Percentiles rank a stretch among this genome's conserved stretches.
phyloP scores from a whole-genome alignment of 2,888 invertebrate species.

The Lottia gigantea region DNA sequence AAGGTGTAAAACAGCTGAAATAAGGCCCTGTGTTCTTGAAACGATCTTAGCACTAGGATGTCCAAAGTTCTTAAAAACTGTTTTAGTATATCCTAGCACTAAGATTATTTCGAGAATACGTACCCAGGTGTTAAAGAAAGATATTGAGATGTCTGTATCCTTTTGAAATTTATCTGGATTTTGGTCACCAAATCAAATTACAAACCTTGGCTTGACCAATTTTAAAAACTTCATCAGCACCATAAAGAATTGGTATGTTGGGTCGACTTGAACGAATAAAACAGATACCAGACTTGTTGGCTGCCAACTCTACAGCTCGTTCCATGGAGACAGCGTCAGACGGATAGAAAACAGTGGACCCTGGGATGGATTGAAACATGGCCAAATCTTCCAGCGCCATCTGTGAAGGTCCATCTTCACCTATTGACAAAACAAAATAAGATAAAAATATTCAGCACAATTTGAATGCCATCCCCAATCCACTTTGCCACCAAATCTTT shows the following conservation, averaged over 20 bases:
- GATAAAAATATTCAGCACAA: neutral
- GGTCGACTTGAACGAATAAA: conserved; percentile 97
- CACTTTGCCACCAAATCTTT: too few species aligned
- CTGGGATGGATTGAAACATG: conserved; percentile 90
- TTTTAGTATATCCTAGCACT: too few species aligned
- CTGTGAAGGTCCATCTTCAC: conserved; percentile 97
- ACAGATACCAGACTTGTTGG: conserved; percentile 93
- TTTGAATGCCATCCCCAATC: too few species aligned
- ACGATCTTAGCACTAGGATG: too few species aligned
- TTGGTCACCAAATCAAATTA: too few species aligned
- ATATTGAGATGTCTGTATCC: too few species aligned
- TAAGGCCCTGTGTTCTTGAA: too few species aligned
- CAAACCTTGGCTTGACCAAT: conserved; percentile 74
- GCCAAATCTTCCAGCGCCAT: conserved; percentile 99
- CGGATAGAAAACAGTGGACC: conserved; percentile 77
- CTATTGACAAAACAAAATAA: conserved; percentile 40
- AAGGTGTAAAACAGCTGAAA: too few species aligned
- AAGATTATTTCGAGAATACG: too few species aligned
- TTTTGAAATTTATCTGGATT: too few species aligned
- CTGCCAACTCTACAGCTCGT: conserved; percentile 93
- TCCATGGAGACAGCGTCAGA: conserved; percentile 95
- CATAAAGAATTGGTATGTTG: conserved; percentile 86
- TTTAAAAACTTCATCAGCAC: conserved; percentile 83
- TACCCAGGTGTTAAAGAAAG: too few species aligned
- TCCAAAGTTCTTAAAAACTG: too few species aligned